Conservation (phyloP, 1,140 invertebrate genomes). For the Apis dorsata region DNA sequence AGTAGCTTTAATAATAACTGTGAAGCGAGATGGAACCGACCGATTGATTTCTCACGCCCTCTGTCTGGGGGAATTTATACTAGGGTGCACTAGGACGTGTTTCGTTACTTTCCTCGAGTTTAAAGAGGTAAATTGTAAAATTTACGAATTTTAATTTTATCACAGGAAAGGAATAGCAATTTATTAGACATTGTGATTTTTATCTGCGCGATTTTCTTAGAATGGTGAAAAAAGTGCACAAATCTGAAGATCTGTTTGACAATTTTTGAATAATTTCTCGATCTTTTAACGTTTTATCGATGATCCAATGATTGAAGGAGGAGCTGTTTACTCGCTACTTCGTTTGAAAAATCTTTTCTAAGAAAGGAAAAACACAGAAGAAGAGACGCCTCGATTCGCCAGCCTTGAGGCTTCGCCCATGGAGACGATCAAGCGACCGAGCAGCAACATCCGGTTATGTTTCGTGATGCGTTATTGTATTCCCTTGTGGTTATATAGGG, state of each 20-base stretch:
- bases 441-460: conserved; percentile 55
- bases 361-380: conserved; percentile 6
- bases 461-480: conserved; percentile 50
- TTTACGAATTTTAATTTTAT: too few species aligned
- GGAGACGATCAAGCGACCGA: conserved; percentile 45
- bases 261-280: too few species aligned
- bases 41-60: neutral
- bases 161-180: conserved; percentile 11
- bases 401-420: conserved; percentile 47
- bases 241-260: too few species aligned
- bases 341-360: neutral
- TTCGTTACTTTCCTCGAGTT: neutral
- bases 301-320: too few species aligned
- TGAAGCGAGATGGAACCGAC: neutral
- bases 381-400: conserved; percentile 43
- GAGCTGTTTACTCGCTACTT: too few species aligned
- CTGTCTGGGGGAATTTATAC: neutral
- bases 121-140: neutral
- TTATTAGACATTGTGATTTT: conserved; percentile 29
- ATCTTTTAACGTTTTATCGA: too few species aligned
- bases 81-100: neutral
- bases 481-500: neutral
- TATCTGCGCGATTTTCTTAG: too few species aligned
- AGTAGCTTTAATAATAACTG: neutral
- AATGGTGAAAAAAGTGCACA: too few species aligned